These are phyloP conservation scores for Scolopax mira DNA, from an alignment of 2,113 vertebrate species.

Conservation along the genomic window DNA sequence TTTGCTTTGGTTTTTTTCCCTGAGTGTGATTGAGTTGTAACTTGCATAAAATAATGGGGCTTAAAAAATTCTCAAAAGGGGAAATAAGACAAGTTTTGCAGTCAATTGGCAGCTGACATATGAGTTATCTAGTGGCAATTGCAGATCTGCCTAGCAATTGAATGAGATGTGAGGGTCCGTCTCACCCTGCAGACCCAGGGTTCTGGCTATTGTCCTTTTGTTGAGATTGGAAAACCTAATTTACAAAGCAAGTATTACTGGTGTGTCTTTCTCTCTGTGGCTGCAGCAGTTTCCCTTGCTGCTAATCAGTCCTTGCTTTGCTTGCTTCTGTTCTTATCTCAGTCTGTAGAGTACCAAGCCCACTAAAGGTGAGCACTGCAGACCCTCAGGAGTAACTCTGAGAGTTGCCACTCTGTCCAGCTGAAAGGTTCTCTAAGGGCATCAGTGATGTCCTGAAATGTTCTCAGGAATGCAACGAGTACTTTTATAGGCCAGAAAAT, in stretches of 20 bases:
- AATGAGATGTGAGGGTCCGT: neutral
- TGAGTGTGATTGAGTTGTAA: constrained; percentile 4
- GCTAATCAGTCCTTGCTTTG: neutral
- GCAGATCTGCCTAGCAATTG: neutral
- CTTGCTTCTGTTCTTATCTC: neutral
- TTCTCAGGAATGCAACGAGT: neutral
- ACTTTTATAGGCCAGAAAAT: neutral
- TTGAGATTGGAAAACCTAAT: neutral
- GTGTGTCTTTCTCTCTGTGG: neutral
- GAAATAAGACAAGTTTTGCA: neutral
- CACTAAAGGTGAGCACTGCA: neutral
- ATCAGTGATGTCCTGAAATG: neutral
- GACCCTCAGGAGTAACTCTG: neutral
- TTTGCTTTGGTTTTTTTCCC: neutral
- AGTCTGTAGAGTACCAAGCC: neutral
- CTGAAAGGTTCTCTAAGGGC: neutral
- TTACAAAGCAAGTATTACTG: neutral
- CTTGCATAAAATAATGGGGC: constrained; percentile 14
- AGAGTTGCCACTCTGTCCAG: neutral
- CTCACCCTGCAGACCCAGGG: neutral
- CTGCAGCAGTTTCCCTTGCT: neutral
- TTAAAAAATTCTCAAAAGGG: neutral
- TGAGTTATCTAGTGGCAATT: neutral
- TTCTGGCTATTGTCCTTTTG: neutral
- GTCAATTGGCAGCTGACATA: neutral